A percentile compares a stretch with the other conserved stretches of the same genome.
Evolutionary conservation across 2,113 vertebrate genomes (phyloP).

Genomic region (Paraplagusia blochii): DNA sequence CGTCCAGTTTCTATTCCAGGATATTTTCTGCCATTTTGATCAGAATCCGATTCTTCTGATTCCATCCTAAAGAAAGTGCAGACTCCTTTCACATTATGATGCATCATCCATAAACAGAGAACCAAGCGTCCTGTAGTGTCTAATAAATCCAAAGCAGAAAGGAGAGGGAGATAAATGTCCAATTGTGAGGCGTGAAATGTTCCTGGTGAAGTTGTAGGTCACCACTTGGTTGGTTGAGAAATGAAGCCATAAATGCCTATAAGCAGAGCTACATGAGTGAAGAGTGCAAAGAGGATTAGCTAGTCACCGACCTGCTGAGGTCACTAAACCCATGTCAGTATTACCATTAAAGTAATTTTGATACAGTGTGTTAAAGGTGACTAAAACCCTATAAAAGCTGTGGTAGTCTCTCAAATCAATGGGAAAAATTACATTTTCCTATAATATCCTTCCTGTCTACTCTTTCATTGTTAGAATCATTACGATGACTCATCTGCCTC

Average conservation of each 20-base stretch:
- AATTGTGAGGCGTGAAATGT: slow-evolving; percentile 8
- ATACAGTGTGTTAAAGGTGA: slow-evolving; percentile 4
- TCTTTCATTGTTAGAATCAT: too few species aligned
- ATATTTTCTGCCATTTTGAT: background rate
- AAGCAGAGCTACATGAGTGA: slow-evolving; percentile 49
- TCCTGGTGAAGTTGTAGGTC: slow-evolving; percentile 30
- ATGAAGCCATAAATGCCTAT: slow-evolving; percentile 41
- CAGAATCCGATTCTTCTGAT: slow-evolving; percentile 38
- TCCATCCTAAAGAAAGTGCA: slow-evolving; percentile 11
- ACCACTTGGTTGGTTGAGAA: slow-evolving; percentile 48
- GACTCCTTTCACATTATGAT: slow-evolving; percentile 7
- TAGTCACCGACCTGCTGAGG: slow-evolving; percentile 47
- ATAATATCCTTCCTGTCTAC: too few species aligned
- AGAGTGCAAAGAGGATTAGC: slow-evolving; percentile 74
- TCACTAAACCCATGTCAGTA: slow-evolving; percentile 15
- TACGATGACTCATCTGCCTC: too few species aligned
- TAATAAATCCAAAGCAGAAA: background rate
- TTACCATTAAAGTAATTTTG: background rate
- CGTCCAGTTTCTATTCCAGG: slow-evolving; percentile 17
- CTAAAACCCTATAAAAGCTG: background rate
- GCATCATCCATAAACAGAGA: slow-evolving; percentile 22
- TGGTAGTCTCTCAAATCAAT: too few species aligned
- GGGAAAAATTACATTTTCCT: too few species aligned
- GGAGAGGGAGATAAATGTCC: background rate
- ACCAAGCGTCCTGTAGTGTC: slow-evolving; percentile 8